These are phyloP conservation scores for Orthonychiurus folsomi DNA, from an alignment of 2,888 invertebrate species.

Conservation along the genomic window DNA sequence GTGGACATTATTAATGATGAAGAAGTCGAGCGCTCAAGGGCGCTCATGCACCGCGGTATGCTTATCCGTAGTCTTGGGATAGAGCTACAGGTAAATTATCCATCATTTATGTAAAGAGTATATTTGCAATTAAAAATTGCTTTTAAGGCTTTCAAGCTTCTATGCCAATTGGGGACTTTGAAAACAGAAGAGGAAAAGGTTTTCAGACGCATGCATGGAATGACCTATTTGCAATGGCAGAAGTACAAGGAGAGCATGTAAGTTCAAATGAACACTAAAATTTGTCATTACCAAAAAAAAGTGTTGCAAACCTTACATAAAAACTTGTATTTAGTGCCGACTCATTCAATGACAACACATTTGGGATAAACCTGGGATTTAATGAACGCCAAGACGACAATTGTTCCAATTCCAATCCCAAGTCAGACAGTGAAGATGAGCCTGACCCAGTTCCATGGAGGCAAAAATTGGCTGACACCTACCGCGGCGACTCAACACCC, in stretches of 20 bases:
- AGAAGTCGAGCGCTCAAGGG: conserved; percentile 59
- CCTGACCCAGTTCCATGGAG: too few relatives aligned
- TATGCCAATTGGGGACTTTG: conserved; percentile 31
- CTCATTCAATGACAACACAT: too few relatives aligned
- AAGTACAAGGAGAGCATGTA: not conserved
- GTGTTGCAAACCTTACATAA: too few relatives aligned
- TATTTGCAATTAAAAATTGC: not conserved
- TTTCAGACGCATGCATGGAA: conserved; percentile 34
- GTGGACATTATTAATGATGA: conserved; percentile 57
- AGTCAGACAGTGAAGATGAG: too few relatives aligned
- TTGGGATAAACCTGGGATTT: too few relatives aligned
- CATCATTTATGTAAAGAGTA: not conserved
- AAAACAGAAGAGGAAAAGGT: conserved; percentile 36
- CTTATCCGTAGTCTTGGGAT: conserved; percentile 61
- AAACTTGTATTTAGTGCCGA: too few relatives aligned
- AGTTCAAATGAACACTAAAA: too few relatives aligned
- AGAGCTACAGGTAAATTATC: conserved; percentile 53
- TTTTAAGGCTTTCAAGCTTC: conserved; percentile 30
- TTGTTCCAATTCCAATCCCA: too few relatives aligned
- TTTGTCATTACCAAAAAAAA: too few relatives aligned
- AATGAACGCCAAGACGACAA: too few relatives aligned
- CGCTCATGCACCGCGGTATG: conserved; percentile 59
- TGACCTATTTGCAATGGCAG: conserved; percentile 9
- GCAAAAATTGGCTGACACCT: too few relatives aligned
- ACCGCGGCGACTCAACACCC: too few relatives aligned